A percentile compares a stretch with the other conserved stretches of the same genome.
phyloP scores from a whole-genome alignment of 2,888 invertebrate species.

The Leucania comma region DNA sequence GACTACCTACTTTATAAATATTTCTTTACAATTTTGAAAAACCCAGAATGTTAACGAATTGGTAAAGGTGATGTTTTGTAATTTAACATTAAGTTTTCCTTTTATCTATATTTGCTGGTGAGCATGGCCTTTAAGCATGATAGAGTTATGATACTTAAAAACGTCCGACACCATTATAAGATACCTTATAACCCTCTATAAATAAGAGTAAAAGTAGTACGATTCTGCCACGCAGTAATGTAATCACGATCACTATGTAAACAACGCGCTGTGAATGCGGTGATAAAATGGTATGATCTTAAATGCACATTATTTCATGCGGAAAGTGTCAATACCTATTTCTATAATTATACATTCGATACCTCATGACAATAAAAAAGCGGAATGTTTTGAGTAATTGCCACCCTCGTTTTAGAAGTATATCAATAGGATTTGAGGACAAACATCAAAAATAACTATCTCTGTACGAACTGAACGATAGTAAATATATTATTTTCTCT shows the following conservation, averaged over 20 bases:
- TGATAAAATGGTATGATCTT: conserved; percentile 27
- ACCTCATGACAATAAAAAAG: not conserved
- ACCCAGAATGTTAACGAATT: not conserved
- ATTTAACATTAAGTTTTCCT: conserved; percentile 7
- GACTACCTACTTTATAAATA: conserved; percentile 16
- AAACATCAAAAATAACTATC: too few relatives aligned
- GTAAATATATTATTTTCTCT: too few relatives aligned
- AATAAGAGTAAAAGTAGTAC: conserved; percentile 38
- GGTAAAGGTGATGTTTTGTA: not conserved
- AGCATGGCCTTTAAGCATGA: conserved; percentile 24
- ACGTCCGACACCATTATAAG: conserved; percentile 32
- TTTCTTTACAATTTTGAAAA: conserved; percentile 1
- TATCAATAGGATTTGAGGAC: too few relatives aligned
- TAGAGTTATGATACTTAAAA: conserved; percentile 3
- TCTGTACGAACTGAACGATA: too few relatives aligned
- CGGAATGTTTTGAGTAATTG: not conserved
- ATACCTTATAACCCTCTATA: conserved; percentile 41
- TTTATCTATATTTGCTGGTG: not conserved
- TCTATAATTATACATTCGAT: not conserved
- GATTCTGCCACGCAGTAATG: conserved; percentile 36
- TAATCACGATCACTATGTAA: conserved; percentile 51
- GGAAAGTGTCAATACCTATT: conserved; percentile 7
- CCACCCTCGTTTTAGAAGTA: not conserved
- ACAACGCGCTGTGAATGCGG: conserved; percentile 36
- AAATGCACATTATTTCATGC: conserved; percentile 26